These are phyloP conservation scores for Microplitis manilae DNA, from an alignment of 2,888 invertebrate genomes.

Conservation along the genomic window DNA sequence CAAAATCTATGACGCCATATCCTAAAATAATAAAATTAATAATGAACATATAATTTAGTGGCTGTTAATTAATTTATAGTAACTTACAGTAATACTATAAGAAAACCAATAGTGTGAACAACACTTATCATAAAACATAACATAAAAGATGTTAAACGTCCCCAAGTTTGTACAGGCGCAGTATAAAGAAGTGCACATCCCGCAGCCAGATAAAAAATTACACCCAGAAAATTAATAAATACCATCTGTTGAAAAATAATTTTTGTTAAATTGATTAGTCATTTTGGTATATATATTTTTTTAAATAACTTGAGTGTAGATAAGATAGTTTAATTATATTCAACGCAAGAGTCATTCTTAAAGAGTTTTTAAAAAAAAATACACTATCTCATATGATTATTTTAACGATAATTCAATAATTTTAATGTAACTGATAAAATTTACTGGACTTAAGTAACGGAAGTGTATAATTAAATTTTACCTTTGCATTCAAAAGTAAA, in stretches of 20 bases:
- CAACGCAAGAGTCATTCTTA: too few relatives aligned
- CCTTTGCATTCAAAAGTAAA: too few relatives aligned
- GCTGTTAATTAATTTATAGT: background rate
- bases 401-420: too few relatives aligned
- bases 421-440: too few relatives aligned
- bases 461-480: too few relatives aligned
- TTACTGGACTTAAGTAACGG: too few relatives aligned
- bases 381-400: too few relatives aligned
- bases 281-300: background rate
- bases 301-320: background rate
- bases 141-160: constrained; percentile 47
- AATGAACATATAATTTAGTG: background rate
- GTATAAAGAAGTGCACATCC: constrained; percentile 52
- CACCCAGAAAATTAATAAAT: constrained; percentile 58
- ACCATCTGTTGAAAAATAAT: constrained; percentile 55
- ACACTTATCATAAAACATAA: constrained; percentile 54
- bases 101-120: constrained; percentile 59
- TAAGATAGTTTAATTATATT: background rate
- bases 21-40: background rate
- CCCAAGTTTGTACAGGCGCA: constrained; percentile 39
- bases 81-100: constrained; percentile 57
- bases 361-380: too few relatives aligned
- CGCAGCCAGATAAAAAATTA: constrained; percentile 55
- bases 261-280: background rate
- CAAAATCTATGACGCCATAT: background rate